phyloP scores from a whole-genome alignment of 2,888 invertebrate genomes.

The Callyntrura guangdongensis region DNA sequence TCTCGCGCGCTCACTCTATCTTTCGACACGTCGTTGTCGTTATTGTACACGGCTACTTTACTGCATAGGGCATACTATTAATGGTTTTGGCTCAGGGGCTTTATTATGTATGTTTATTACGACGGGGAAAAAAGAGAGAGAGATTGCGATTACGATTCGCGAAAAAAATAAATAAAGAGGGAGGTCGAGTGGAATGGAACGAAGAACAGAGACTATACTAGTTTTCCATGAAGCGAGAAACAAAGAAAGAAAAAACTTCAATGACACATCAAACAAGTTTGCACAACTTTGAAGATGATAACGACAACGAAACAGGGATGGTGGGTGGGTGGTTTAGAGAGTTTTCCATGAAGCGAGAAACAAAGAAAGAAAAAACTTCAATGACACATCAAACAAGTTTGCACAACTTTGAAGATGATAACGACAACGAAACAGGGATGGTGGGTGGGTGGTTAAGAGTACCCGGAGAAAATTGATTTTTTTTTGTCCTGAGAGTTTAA shows the following conservation, averaged over 20 bases:
- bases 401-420: background rate
- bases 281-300: background rate
- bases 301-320: background rate
- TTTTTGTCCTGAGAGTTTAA: too few relatives aligned
- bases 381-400: background rate
- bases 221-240: background rate
- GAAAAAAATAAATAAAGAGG: background rate
- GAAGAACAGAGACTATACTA: background rate
- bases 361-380: background rate
- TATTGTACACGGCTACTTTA: background rate
- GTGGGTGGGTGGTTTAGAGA: background rate
- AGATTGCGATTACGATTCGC: background rate
- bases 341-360: background rate
- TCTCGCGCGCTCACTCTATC: background rate
- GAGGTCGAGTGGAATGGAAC: constrained; percentile 14
- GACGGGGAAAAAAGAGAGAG: background rate
- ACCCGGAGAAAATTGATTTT: too few relatives aligned
- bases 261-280: background rate
- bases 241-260: background rate
- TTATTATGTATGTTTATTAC: background rate
- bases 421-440: background rate
- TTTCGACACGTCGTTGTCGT: background rate
- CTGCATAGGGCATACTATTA: background rate
- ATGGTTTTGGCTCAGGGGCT: too few relatives aligned
- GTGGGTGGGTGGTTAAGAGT: background rate